A percentile compares a stretch with the other conserved stretches of the same genome.
phyloP scores from a whole-genome alignment of 2,797 vertebrate genomes.

The Bryconaethiops microstoma region DNA sequence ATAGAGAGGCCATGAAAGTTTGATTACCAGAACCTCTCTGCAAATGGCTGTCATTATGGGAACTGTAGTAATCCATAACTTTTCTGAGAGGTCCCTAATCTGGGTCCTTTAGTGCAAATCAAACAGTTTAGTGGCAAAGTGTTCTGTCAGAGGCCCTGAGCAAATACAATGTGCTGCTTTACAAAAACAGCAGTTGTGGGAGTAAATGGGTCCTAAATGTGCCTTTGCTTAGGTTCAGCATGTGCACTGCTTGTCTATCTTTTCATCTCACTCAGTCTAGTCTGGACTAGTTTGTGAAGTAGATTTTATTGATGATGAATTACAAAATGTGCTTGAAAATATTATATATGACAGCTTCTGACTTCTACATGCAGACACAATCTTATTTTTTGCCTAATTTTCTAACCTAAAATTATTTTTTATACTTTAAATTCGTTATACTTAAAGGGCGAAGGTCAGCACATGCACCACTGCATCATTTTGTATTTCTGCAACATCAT shows the following conservation, averaged over 20 bases:
- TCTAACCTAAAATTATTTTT: too few relatives aligned
- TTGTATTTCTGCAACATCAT: too few relatives aligned
- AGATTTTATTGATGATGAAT: neutral
- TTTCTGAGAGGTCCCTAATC: slow-evolving; percentile 36
- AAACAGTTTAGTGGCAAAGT: slow-evolving; percentile 48
- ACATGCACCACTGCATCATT: too few relatives aligned
- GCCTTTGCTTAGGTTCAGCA: slow-evolving; percentile 6
- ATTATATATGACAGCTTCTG: neutral
- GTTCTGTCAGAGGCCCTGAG: slow-evolving; percentile 30
- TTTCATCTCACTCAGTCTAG: neutral
- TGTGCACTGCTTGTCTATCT: neutral
- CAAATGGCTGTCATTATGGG: slow-evolving; percentile 57
- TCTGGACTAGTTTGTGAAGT: neutral
- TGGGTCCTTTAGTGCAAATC: slow-evolving; percentile 50
- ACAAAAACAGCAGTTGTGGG: slow-evolving; percentile 36
- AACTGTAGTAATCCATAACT: slow-evolving; percentile 40
- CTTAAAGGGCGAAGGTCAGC: too few relatives aligned
- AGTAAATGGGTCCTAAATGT: slow-evolving; percentile 28
- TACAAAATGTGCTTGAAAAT: neutral
- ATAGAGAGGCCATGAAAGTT: slow-evolving; percentile 33
- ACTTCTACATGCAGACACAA: neutral
- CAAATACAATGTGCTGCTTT: slow-evolving; percentile 41
- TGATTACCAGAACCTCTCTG: slow-evolving; percentile 32
- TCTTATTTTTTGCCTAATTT: too few relatives aligned
- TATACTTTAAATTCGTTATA: too few relatives aligned